Percentiles rank a stretch among this genome's conserved stretches.
These are phyloP conservation scores for Nesidiocoris tenuis DNA, from an alignment of 2,888 invertebrate genomes.

Conservation along the genomic window DNA sequence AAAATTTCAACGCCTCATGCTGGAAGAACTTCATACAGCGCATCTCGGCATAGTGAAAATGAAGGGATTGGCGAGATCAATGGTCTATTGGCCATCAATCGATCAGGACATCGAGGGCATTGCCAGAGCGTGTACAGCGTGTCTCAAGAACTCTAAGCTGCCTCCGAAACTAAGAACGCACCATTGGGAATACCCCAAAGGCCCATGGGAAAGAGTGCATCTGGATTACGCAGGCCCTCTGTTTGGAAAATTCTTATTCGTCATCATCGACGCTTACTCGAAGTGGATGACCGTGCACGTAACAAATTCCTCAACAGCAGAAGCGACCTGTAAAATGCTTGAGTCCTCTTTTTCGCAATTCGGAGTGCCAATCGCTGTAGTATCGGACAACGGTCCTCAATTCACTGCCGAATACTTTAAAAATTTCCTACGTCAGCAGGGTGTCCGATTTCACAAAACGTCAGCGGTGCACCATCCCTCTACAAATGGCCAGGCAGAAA, in stretches of 20 bases:
- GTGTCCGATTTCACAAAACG: slow-evolving; percentile 47
- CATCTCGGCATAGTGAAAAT: slow-evolving; percentile 18
- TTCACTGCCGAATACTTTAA: slow-evolving; percentile 41
- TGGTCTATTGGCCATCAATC: slow-evolving; percentile 4
- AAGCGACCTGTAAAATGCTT: slow-evolving; percentile 44
- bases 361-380: slow-evolving; percentile 46
- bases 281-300: slow-evolving; percentile 50
- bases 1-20: slow-evolving; percentile 8
- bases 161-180: slow-evolving; percentile 39
- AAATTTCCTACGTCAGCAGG: slow-evolving; percentile 46
- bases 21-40: slow-evolving; percentile 24
- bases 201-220: slow-evolving; percentile 50
- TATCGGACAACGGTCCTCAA: slow-evolving; percentile 48
- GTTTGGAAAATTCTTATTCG: slow-evolving; percentile 46
- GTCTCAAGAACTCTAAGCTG: not conserved
- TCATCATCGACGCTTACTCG: slow-evolving; percentile 50
- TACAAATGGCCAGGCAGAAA: no score
- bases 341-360: slow-evolving; percentile 44
- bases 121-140: slow-evolving; percentile 49
- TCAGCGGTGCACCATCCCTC: slow-evolving; percentile 26
- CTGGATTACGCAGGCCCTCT: slow-evolving; percentile 48
- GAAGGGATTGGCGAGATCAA: slow-evolving; percentile 15
- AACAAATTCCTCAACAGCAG: slow-evolving; percentile 43
- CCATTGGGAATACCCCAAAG: slow-evolving; percentile 49
- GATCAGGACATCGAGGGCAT: slow-evolving; percentile 11